These are phyloP conservation scores for Pediacus dermestoides DNA, from an alignment of 2,888 invertebrate genomes.

Conservation along the genomic window DNA sequence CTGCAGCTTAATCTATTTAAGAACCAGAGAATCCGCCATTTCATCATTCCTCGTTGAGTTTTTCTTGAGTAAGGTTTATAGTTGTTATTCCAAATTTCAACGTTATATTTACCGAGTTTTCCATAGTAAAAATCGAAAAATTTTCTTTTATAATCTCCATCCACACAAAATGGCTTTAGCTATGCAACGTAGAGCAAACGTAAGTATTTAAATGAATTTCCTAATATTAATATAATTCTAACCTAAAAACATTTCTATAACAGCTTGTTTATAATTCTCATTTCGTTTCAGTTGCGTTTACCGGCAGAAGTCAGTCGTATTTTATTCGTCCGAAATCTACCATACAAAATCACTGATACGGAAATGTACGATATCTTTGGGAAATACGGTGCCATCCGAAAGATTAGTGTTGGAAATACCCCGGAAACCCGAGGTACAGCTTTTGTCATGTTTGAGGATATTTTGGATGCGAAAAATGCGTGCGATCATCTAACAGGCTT, in stretches of 20 bases:
- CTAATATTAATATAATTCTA: constrained; percentile 11
- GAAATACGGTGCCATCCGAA: constrained; percentile 98
- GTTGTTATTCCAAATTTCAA: too few species aligned
- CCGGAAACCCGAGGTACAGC: constrained; percentile 98
- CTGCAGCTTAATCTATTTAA: too few species aligned
- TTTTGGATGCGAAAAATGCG: constrained; percentile 99
- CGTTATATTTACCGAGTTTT: too few species aligned
- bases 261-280: too few species aligned
- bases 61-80: too few species aligned
- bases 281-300: constrained; percentile 78
- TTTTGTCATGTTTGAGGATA: constrained; percentile 99
- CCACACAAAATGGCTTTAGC: constrained; percentile 62
- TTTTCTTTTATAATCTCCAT: too few species aligned
- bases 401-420: constrained; percentile 96
- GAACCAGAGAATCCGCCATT: too few species aligned
- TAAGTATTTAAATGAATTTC: constrained; percentile 50
- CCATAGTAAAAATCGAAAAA: too few species aligned
- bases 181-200: constrained; percentile 71
- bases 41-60: too few species aligned
- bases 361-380: constrained; percentile 99
- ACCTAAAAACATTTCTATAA: constrained; percentile 9
- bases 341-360: constrained; percentile 98
- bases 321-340: constrained; percentile 92
- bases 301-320: constrained; percentile 99
- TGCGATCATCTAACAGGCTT: constrained; percentile 99